Percentiles rank a stretch among this genome's conserved stretches.
Evolutionary conservation across 2,797 vertebrate genomes (phyloP).

Genomic region (Tadarida brasiliensis): DNA sequence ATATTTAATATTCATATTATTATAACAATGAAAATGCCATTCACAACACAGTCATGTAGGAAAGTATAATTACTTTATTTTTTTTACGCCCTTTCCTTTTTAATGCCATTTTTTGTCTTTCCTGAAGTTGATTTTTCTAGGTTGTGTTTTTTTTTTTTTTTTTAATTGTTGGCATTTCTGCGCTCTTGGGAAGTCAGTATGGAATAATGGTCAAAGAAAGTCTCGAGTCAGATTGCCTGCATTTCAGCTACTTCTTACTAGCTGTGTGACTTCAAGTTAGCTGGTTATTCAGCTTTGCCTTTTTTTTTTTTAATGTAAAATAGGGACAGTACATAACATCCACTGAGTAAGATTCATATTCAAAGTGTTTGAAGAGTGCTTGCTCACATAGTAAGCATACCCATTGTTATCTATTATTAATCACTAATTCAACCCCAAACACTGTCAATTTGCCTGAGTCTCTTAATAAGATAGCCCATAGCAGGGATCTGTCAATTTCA

Average conservation of each 20-base stretch:
- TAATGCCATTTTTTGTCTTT: background rate
- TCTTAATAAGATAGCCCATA: background rate
- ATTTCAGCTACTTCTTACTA: background rate
- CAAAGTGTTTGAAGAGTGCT: background rate
- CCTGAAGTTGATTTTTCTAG: background rate
- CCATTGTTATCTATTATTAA: background rate
- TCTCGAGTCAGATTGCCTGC: background rate
- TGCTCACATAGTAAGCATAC: background rate
- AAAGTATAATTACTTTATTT: background rate
- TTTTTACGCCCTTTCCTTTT: background rate
- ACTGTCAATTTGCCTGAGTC: background rate
- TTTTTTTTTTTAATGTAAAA: background rate
- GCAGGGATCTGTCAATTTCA: background rate
- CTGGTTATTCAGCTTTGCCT: background rate
- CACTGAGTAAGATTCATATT: background rate
- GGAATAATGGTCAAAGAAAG: background rate
- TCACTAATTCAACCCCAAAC: background rate
- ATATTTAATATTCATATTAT: background rate
- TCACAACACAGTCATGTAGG: slow-evolving; percentile 10
- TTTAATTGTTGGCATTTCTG: background rate
- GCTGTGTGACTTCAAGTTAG: background rate
- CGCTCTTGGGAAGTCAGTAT: background rate
- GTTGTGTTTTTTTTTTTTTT: background rate
- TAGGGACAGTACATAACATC: background rate
- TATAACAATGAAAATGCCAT: background rate